Percentiles rank a stretch among this genome's conserved stretches.
These are phyloP conservation scores for Tonatia bakeri DNA, from an alignment of 2,113 vertebrate genomes.

Conservation along the genomic window DNA sequence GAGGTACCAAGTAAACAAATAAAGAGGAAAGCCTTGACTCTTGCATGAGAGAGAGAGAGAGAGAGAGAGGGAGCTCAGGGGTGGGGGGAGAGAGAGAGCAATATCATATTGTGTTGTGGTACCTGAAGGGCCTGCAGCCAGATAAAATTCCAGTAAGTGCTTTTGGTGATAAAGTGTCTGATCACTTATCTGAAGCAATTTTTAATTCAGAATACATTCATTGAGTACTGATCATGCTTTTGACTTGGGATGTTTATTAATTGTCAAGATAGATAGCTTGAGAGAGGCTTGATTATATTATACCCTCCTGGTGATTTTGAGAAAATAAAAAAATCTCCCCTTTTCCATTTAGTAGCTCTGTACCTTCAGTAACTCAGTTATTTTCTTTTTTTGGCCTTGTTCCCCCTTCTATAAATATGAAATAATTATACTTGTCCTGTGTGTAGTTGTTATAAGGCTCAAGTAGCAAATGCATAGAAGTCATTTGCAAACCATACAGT, in stretches of 20 bases:
- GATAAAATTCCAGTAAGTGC: neutral
- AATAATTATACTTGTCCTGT: neutral
- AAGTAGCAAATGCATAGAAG: neutral
- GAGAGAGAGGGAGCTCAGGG: too few species aligned
- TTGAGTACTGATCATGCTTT: neutral
- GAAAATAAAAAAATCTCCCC: neutral
- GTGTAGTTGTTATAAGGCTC: neutral
- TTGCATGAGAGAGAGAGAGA: neutral
- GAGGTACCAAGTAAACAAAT: slow-evolving; percentile 36
- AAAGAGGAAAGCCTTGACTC: slow-evolving; percentile 13
- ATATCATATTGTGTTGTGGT: neutral
- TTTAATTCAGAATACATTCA: neutral
- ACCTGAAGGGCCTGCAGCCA: neutral
- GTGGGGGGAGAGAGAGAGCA: too few species aligned
- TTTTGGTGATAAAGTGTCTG: neutral
- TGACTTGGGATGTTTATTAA: neutral
- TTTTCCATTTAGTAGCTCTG: neutral
- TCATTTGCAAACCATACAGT: neutral
- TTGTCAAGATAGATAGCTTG: neutral
- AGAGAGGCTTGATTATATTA: neutral
- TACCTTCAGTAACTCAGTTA: neutral
- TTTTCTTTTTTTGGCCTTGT: neutral
- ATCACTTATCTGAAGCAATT: neutral
- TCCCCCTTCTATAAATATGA: neutral
- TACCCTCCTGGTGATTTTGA: neutral